Evolutionary conservation across 2,888 invertebrate species (phyloP).

Genomic region (Noctua comes): DNA sequence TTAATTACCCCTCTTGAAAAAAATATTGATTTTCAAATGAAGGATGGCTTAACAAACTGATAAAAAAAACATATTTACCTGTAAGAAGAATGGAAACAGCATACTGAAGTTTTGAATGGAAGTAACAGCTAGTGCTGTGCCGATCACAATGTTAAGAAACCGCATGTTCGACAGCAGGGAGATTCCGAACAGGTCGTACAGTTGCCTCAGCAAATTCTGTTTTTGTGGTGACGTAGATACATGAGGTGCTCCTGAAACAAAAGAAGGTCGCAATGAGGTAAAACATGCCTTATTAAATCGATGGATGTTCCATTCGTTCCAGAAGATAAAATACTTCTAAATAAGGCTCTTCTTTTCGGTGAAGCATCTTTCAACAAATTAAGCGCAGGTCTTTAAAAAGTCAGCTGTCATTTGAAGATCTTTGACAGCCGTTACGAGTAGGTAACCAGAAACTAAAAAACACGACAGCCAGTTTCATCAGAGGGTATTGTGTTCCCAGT

Average conservation of each 20-base stretch:
- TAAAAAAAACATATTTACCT: slow-evolving; percentile 77
- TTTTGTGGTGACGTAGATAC: slow-evolving; percentile 51
- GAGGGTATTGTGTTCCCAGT: background rate
- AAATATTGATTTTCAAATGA: background rate
- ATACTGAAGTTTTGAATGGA: slow-evolving; percentile 93
- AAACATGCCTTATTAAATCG: background rate
- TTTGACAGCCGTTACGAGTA: background rate
- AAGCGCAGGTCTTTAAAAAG: background rate
- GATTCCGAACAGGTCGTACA: slow-evolving; percentile 91
- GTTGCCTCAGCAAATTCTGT: slow-evolving; percentile 75
- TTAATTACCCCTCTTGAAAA: background rate
- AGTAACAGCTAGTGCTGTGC: slow-evolving; percentile 92
- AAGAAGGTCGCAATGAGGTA: background rate
- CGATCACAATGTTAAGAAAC: slow-evolving; percentile 92
- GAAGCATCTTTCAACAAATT: background rate
- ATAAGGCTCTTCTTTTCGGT: background rate
- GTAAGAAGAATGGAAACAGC: slow-evolving; percentile 92
- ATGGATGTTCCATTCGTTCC: background rate
- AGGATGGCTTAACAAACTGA: too few species aligned
- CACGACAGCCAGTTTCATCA: background rate
- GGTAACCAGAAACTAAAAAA: too few species aligned
- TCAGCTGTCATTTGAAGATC: background rate
- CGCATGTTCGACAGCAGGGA: slow-evolving; percentile 91
- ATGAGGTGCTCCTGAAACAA: slow-evolving; percentile 71
- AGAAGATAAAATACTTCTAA: background rate